Base-by-base conservation (phyloP, 2,797 vertebrate species). In the Enteromius paludinosus region DNA sequence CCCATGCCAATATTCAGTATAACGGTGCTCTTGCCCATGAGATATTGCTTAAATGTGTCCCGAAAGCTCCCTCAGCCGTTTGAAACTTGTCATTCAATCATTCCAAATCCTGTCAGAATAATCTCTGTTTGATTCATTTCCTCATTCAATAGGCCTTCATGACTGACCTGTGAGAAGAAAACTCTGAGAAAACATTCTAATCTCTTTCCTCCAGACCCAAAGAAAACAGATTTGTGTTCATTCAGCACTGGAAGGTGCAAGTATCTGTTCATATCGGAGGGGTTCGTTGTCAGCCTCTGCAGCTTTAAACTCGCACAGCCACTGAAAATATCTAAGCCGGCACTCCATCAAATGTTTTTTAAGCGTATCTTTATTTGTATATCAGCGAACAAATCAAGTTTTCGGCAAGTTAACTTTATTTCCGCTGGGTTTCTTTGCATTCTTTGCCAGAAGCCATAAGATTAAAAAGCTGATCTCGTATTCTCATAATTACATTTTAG, bases 191-290 rank as follows among this genome's bases (percentile, higher is more conserved):
- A 77, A 77, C 68, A 64, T 86, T 84, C 78, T 87, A 89, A 87
- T 90, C 88, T 81, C 41, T 62, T 35, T 83, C 83, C 84, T 89
- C 80, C 87, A 87, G 87, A 83, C 77, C 78, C 56, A 61, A 20
- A 72, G 82, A 76, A 86, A 88, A 88, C 68, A 85, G 54, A 54
- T 49, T 69, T 76, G 71, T 79, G 86, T 86, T 86, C 81, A 18
- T 5, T 75, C 81, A 82, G 74, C 74, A 59, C 73, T 66, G 70
- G 54, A 62, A 12, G 14, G 75, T 71, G 83, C 59, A 80, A 76
- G 83, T 86, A 52, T 86, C 66, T 45, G 79, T 87, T 86, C 82
- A 78, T 49, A 78, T 72, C 41, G 70, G 73, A 65, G 88, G 56
- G 64, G 11, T 84, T 77, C 23, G 77, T 33, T 84, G 78, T 76